Evolutionary conservation across 2,888 invertebrate species (phyloP), one percentile per base, ranked within the genome.

Genomic region (Cordylochernes scorpioides): DNA sequence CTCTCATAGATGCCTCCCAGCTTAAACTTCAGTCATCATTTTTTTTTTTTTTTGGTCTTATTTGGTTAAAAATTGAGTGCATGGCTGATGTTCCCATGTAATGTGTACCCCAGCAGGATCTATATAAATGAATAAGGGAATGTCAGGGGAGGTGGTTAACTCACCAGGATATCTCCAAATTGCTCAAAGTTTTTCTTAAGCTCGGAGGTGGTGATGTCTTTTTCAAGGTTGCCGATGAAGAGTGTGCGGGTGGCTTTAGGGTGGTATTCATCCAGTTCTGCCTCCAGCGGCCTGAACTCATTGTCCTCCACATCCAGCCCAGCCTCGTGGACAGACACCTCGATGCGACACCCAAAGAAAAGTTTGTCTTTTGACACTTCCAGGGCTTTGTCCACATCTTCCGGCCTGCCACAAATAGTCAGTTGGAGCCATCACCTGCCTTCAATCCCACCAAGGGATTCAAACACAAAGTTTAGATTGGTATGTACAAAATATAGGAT

Each of bases 311-410:
- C 56, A 52, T 60, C 60, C 39, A 59, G 49, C 24, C 82, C 84
- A n/a, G n/a, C n/a, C 57, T 80, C 78, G 59, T 86, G 82, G 35
- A 80, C 74, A 39, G 72, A 74, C 45, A 88, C 86, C 54, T 80
- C 78, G 56, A 91, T 86, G 61, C 84, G 84, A 55, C 80, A 77
- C 46, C 88, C 88, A 62, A 91, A 91, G 63, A 91, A 91, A 49
- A 72, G 65, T 57, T 88, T 88, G 57, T 84, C 86, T 54, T 84
- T 80, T 36, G 88, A 86, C 41, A 75, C 80, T 57, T 84, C 84
- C 39, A 86, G 62, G 33, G 91, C 88, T 58, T 88, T 88, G 45
- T 78, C 78, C 42, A 84, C 86, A 58, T 91, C 88, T 57, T 88
- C 86, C 45, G 82, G 73, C 35, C 56, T 54, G 39, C 10, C 41